Evolutionary conservation across 2,888 invertebrate species (phyloP), one percentile per base, ranked within the genome.

Genomic region (Leptinotarsa juncta): DNA sequence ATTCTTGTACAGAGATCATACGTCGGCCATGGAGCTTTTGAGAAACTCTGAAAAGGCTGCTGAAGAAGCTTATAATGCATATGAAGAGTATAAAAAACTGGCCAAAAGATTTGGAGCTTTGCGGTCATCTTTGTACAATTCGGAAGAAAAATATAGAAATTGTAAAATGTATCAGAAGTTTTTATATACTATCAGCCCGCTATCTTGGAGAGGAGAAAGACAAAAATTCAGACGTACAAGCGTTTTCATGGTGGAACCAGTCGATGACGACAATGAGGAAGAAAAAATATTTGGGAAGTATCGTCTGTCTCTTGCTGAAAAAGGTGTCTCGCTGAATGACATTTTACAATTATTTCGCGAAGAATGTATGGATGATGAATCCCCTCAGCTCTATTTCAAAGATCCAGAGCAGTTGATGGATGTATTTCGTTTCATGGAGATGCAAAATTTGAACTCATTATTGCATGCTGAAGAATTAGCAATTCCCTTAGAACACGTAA

Each of bases 121-220:
- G 42, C 87, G 89, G 70, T 87, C 87, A 0, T 81, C 84, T 7
- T 87, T 93, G 26, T 90, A 92, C 75, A 89, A 90, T 32, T 88
- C 92, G 72, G 92, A 93, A 81, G 93, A 92, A 81, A 89, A 89
- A 78, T 93, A 92, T 89, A 85, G 90, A 67, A 87, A 90, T 65
- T 91, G 90, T 73, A 92, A 92, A 84, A 91, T 91, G 85, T 93
- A 93, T 84, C 93, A 93, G 70, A 89, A 91, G 81, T 93, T 93
- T 87, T 87, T 94, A n/a, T 92, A 91, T 84, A 90, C 91, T 20
- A 86, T 93, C n/a, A 92, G 93, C 55, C 92, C 93, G 1, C 89
- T 91, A 60, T 87, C 88, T 48, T 93, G 93, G 92, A 89, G 73
- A 50, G 15, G 20, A 48, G 20, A 20, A 23, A 49, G 51, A 20